Percentiles rank a stretch among this genome's conserved stretches.
Evolutionary conservation across 2,888 invertebrate genomes (phyloP).

Genomic region (Chrysina gloriosa): DNA sequence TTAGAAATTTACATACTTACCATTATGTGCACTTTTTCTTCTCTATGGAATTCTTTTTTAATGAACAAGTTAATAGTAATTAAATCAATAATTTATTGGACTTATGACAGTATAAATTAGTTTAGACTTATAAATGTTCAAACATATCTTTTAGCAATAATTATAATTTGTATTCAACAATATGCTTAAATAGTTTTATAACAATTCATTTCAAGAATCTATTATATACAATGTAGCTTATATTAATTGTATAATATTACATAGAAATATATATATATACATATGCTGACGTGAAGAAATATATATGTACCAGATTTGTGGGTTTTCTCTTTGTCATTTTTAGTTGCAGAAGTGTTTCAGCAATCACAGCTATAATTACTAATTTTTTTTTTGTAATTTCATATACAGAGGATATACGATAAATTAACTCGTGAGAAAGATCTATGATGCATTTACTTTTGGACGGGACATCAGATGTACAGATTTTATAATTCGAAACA

Average conservation of each 20-base stretch:
- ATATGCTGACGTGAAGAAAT: slow-evolving; percentile 23
- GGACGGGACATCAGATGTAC: slow-evolving; percentile 22
- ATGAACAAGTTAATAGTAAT: slow-evolving; percentile 32
- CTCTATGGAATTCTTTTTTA: too few relatives aligned
- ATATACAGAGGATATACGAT: background rate
- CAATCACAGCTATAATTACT: slow-evolving; percentile 28
- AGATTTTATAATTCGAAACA: slow-evolving; percentile 2
- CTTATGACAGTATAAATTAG: slow-evolving; percentile 42
- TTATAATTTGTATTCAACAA: slow-evolving; percentile 48
- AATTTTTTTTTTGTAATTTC: background rate
- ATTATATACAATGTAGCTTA: slow-evolving; percentile 38
- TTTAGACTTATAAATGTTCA: slow-evolving; percentile 41
- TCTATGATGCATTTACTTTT: slow-evolving; percentile 17
- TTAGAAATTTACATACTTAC: too few relatives aligned
- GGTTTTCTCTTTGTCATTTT: background rate
- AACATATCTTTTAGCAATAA: slow-evolving; percentile 30
- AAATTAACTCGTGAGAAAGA: too few relatives aligned
- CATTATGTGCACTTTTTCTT: too few relatives aligned
- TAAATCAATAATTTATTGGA: slow-evolving; percentile 42
- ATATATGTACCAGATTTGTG: background rate
- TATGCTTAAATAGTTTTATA: slow-evolving; percentile 50
- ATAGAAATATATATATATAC: slow-evolving; percentile 24
- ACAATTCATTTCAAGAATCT: slow-evolving; percentile 50
- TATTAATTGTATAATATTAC: slow-evolving; percentile 21
- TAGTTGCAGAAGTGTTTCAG: slow-evolving; percentile 4